Base-by-base conservation (phyloP, 1,140 invertebrate genomes). In the Bacillus rossius region DNA sequence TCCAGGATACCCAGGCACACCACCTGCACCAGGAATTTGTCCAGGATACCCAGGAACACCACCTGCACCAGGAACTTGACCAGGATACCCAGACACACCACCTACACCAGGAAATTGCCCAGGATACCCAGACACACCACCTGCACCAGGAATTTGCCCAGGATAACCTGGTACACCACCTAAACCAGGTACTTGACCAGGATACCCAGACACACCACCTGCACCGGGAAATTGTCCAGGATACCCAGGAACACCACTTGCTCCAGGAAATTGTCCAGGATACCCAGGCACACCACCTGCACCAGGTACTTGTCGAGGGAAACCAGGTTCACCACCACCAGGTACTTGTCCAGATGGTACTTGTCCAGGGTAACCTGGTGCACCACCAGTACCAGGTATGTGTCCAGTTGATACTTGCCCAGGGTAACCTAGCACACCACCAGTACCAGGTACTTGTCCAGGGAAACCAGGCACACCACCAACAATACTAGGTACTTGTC, bases 231-330 rank as follows among this genome's bases (percentile, higher is more conserved):
- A 22, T 20, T 38, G 42, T 16, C 52, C 37, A 25, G 16, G 16
- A 34, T 25, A 17, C 20, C 37, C 2, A 20, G 22, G 37, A 2
- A n/a, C 16, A 13, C 51, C 52, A 29, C 16, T 42, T 22, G 50
- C 26, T 60, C 57, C 22, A 43, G 50, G 61, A 54, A 45, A 55
- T 50, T 62, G 61, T 22, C 65, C 61, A 3, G 53, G 61, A 43
- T 17, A 43, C 13, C 20, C 25, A 1, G 34, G 52, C 25, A 2
- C 37, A 41, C 51, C 45, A n/a, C n/a, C 13, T 5, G 5, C 14
- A 38, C 40, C 58, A 4, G 42, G 22, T 19, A 14, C 42, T 2
- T 57, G 55, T 16, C 62, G 53, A 47, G 54, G 59, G 37, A 0
- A 55, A 20, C 16, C 61, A 47, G 34, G 55, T 38, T 41, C n/a